These are phyloP conservation scores for Ophioninae sp. DNA, from an alignment of 2,888 invertebrate genomes.

Conservation along the genomic window DNA sequence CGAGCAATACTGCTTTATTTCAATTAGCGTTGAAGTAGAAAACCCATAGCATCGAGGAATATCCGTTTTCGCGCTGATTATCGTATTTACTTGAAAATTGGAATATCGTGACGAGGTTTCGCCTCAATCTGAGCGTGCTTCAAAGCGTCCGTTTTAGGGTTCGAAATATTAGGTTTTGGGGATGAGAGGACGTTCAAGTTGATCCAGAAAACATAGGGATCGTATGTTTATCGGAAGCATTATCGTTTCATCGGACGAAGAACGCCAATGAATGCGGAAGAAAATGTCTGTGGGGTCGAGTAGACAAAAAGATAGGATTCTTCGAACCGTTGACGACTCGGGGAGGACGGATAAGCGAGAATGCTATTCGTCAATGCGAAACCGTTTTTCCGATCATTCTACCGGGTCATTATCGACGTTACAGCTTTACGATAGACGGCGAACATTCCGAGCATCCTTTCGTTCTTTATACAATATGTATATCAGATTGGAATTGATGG, in stretches of 20 bases:
- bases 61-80: no score
- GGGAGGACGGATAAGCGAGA: background rate
- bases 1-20: no score
- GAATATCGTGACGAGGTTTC: no score
- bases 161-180: conserved; percentile 32
- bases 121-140: no score
- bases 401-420: conserved; percentile 64
- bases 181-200: conserved; percentile 26
- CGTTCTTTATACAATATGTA: background rate
- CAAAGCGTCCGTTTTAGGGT: no score
- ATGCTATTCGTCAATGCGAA: conserved; percentile 35
- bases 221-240: conserved; percentile 31
- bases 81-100: no score
- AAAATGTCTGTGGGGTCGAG: background rate
- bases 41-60: no score
- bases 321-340: conserved; percentile 4
- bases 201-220: background rate
- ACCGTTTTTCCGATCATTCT: background rate
- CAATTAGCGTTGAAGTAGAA: no score
- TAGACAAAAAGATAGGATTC: conserved; percentile 43
- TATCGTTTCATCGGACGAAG: conserved; percentile 7
- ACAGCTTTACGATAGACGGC: conserved; percentile 71
- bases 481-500: no score
- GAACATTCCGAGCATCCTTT: background rate
- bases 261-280: conserved; percentile 52